phyloP scores from a whole-genome alignment of 2,888 invertebrate genomes.

The Piscicola geometra region DNA sequence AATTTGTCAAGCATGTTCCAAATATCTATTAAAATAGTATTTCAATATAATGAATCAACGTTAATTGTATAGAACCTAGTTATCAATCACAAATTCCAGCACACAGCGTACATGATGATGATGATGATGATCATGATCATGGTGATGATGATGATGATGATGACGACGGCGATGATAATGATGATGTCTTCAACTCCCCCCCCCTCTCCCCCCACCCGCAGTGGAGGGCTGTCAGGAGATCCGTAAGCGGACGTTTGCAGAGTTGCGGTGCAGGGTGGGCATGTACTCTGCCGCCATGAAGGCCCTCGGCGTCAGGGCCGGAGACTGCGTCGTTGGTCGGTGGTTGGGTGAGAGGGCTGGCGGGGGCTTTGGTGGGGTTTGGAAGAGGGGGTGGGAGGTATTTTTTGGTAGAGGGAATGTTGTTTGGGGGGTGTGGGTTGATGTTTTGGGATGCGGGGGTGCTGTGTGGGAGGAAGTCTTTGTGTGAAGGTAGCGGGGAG shows the following conservation, averaged over 20 bases:
- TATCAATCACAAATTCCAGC: no score
- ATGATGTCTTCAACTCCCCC: conserved; percentile 9
- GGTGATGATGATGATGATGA: conserved; percentile 31
- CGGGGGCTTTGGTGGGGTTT: conserved; percentile 41
- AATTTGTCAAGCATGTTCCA: no score
- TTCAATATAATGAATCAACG: no score
- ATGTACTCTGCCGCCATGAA: conserved; percentile 55
- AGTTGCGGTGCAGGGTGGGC: conserved; percentile 54
- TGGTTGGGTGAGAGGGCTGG: conserved; percentile 50
- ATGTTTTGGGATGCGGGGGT: conserved; percentile 46
- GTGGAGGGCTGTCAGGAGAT: conserved; percentile 49
- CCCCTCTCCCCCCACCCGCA: conserved; percentile 27
- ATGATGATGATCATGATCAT: conserved; percentile 30
- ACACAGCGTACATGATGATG: no score
- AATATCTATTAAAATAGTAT: no score
- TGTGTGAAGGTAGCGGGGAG: background rate
- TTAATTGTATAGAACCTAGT: no score
- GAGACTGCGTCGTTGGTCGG: conserved; percentile 59
- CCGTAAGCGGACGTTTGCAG: conserved; percentile 51
- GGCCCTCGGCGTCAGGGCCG: conserved; percentile 53
- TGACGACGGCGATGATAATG: conserved; percentile 23
- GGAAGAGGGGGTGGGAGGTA: conserved; percentile 45
- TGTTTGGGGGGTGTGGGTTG: conserved; percentile 58
- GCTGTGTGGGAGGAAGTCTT: background rate
- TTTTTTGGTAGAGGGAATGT: conserved; percentile 41